Evolutionary conservation across 2,888 invertebrate species (phyloP).

Genomic region (Coelopa pilipes): DNA sequence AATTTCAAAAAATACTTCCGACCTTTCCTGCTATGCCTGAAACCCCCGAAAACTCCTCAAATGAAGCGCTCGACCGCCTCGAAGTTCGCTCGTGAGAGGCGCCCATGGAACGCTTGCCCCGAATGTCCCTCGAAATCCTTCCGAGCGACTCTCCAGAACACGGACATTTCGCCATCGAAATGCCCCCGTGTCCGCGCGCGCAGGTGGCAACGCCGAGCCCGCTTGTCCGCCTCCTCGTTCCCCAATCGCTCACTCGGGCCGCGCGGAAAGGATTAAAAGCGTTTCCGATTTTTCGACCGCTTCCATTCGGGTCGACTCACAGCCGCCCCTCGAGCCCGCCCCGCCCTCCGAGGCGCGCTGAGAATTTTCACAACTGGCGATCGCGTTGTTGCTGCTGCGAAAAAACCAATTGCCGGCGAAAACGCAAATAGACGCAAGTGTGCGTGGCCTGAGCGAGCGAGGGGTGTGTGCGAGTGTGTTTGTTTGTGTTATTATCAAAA

Average conservation of each 20-base stretch:
- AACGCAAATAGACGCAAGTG: conserved; percentile 11
- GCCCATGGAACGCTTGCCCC: too few relatives aligned
- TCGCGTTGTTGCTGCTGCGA: background rate
- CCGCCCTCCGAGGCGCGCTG: background rate
- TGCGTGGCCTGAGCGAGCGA: background rate
- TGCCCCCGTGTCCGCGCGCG: too few relatives aligned
- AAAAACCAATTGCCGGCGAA: conserved; percentile 25
- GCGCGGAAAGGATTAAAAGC: conserved; percentile 22
- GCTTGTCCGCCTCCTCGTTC: background rate
- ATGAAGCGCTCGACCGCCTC: too few relatives aligned
- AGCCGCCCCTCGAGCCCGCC: too few relatives aligned
- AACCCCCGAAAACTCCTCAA: too few relatives aligned
- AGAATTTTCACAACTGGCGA: conserved; percentile 21
- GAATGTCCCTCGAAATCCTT: too few relatives aligned
- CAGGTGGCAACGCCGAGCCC: too few relatives aligned
- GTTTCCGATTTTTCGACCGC: conserved; percentile 9
- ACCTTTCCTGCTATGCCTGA: too few relatives aligned
- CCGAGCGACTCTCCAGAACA: too few relatives aligned
- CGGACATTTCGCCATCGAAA: too few relatives aligned
- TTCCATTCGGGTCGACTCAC: background rate
- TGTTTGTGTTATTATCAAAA: background rate
- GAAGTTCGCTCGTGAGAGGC: too few relatives aligned
- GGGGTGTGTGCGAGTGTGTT: background rate
- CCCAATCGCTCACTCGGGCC: background rate
- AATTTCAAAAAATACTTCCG: too few relatives aligned